Percentiles rank a stretch among this genome's conserved stretches.
phyloP scores from a whole-genome alignment of 2,113 vertebrate genomes.

The Xenotilapia flavipinnis region DNA sequence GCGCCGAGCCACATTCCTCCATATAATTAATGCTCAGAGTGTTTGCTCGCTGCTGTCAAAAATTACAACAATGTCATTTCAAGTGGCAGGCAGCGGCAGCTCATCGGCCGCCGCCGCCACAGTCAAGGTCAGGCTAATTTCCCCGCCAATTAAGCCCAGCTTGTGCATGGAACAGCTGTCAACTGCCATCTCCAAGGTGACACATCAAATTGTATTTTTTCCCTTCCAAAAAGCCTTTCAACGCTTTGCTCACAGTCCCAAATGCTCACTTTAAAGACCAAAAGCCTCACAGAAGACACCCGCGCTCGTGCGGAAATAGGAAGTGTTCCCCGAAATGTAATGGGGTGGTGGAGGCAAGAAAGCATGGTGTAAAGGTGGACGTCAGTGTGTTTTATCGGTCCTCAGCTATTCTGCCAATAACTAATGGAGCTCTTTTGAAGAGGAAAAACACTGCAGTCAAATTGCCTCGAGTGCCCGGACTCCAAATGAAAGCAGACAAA shows the following conservation, averaged over 20 bases:
- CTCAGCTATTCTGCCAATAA: constrained; percentile 31
- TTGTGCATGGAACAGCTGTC: constrained; percentile 66
- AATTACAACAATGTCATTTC: constrained; percentile 68
- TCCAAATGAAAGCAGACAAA: constrained; percentile 57
- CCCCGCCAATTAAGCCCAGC: constrained; percentile 65
- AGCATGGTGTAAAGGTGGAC: constrained; percentile 40
- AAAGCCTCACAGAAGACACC: neutral
- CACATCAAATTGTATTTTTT: constrained; percentile 51
- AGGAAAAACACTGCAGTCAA: constrained; percentile 39
- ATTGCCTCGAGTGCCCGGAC: constrained; percentile 50
- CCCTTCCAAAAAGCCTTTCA: constrained; percentile 18
- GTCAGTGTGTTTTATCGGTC: constrained; percentile 45
- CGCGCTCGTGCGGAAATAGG: neutral
- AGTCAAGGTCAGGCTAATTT: constrained; percentile 69
- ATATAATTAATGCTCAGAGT: constrained; percentile 69
- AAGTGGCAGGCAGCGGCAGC: constrained; percentile 46
- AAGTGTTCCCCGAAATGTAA: neutral
- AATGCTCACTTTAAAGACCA: constrained; percentile 1
- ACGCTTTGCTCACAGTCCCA: neutral
- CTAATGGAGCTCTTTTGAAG: constrained; percentile 39
- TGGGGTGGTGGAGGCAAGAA: neutral
- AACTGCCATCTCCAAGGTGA: constrained; percentile 70
- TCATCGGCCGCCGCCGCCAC: constrained; percentile 24
- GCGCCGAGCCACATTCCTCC: constrained; percentile 47
- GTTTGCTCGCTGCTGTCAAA: constrained; percentile 55